phyloP scores from a whole-genome alignment of 35 echinoderm and acorn worm species.

The Amphiura filiformis region DNA sequence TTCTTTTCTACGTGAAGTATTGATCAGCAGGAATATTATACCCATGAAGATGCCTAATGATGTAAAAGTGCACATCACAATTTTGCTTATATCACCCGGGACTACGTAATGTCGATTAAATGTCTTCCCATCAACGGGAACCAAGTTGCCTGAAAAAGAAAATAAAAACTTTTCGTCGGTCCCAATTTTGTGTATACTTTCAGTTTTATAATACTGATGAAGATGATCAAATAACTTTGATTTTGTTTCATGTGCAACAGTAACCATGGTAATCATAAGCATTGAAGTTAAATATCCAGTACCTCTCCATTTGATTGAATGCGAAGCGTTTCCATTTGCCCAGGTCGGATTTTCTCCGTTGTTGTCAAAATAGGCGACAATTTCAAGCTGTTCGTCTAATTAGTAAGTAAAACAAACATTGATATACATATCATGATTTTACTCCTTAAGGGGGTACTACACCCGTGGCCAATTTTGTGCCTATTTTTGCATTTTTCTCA shows the following conservation, averaged over 20 bases:
- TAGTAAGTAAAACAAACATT: background rate
- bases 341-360: background rate
- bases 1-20: background rate
- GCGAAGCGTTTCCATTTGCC: background rate
- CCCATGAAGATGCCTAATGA: background rate
- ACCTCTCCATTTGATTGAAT: too few species aligned
- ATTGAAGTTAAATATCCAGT: too few species aligned
- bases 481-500: too few species aligned
- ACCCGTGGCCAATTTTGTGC: too few species aligned
- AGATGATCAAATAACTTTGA: too few species aligned
- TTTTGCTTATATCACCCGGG: background rate
- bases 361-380: background rate
- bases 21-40: background rate
- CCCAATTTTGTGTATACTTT: too few species aligned
- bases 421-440: too few species aligned
- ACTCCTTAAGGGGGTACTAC: too few species aligned
- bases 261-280: too few species aligned
- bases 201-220: too few species aligned
- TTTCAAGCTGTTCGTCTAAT: background rate
- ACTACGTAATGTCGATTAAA: background rate
- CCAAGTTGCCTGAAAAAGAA: background rate
- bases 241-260: too few species aligned
- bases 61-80: background rate
- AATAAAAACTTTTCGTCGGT: background rate
- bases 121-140: background rate